These are phyloP conservation scores for Fopius arisanus DNA, from an alignment of 1,140 invertebrate species.

Conservation along the genomic window DNA sequence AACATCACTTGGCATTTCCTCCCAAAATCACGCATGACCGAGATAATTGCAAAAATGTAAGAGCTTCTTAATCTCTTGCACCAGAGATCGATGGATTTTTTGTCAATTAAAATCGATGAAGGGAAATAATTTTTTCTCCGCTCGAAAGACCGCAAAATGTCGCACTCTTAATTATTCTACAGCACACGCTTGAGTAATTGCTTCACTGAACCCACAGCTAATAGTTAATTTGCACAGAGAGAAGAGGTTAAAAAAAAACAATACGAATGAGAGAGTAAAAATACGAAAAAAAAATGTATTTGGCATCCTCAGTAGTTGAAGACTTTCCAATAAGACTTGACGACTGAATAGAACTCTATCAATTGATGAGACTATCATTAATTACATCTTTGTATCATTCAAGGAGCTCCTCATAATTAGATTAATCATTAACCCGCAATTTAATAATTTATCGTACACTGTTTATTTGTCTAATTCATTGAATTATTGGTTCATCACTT, in stretches of 20 bases:
- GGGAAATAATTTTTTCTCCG: slow-evolving; percentile 7
- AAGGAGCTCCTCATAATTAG: background rate
- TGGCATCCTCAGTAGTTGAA: background rate
- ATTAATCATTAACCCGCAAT: background rate
- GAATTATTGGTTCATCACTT: background rate
- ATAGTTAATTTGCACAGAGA: slow-evolving; percentile 1
- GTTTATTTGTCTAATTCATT: background rate
- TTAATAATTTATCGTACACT: background rate
- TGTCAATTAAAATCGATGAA: background rate
- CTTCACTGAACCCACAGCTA: background rate
- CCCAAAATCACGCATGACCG: no score
- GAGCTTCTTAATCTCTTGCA: no score
- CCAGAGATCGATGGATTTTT: no score
- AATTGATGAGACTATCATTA: background rate
- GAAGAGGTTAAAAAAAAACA: background rate
- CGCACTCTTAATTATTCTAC: background rate
- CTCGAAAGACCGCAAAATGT: background rate
- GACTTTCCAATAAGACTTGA: background rate
- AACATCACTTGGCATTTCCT: no score
- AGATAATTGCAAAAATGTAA: no score
- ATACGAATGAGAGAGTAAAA: background rate
- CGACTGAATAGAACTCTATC: background rate
- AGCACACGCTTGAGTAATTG: slow-evolving; percentile 11
- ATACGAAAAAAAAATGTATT: background rate
- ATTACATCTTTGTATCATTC: slow-evolving; percentile 2